Base-by-base conservation (phyloP, 2,797 vertebrate species). In the Manis crassicaudata region DNA sequence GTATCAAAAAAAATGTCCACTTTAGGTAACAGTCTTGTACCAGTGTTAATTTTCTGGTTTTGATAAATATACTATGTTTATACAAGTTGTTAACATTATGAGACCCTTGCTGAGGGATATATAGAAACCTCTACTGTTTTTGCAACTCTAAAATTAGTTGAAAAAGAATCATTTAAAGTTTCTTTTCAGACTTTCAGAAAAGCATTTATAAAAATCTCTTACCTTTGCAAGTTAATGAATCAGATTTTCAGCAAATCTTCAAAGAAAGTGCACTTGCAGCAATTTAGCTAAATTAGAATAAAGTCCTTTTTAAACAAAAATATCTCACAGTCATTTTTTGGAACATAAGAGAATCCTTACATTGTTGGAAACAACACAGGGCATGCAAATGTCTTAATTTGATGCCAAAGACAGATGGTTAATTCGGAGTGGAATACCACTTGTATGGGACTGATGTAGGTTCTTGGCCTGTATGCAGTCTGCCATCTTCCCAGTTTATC, bases 121-220 rank as follows among this genome's bases (percentile, higher is more conserved):
- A 52, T n/a, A 56, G 37, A 35, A 90, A 86, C 17, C 20, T 23
- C 43, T 35, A 12, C 40, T 72, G 8, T 70, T 73, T 75, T 88
- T 95, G 29, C 29, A 91, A 25, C 46, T 89, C 70, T 89, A 40
- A 93, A 92, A 90, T 60, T 60, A 79, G 40, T 84, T 92, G 43
- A 72, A 88, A 94, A 37, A n/a, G 68, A 65, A 90, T 46, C 50
- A 62, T 58, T 50, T 75, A 68, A 67, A 90, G 35, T 56, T 91
- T 89, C 27, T 50, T 79, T 86, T 46, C 10, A 62, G 77, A 68
- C 52, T 90, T 92, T 16, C 56, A 14, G 81, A 90, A 77, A 85
- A 46, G 23, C 37, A 93, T 87, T 77, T 67, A 73, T 46, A 73
- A 88, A 83, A 56, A 93, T 46, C 35, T 62, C 7, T 89, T 92